Base-by-base conservation (phyloP, 1,140 invertebrate genomes). In the Drosophila persimilis region DNA sequence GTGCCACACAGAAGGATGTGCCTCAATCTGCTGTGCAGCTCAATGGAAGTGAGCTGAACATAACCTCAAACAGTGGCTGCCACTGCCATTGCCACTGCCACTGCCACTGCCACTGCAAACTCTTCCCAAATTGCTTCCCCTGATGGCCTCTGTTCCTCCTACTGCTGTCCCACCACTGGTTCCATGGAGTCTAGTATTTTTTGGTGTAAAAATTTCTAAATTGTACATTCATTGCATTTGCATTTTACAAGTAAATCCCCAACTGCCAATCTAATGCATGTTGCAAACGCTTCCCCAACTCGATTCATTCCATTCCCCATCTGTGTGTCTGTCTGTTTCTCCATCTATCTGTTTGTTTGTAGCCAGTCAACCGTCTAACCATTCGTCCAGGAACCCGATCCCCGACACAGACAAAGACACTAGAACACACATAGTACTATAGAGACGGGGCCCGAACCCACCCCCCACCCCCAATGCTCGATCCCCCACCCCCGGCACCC, bases 211-310 rank as follows among this genome's bases (percentile, higher is more conserved):
- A 86, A 86, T 83, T 83, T 76, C 78, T 88, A 86, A 86, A 86
- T 88, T 86, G 83, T 86, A 83, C 83, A 86, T 86, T 88, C 83
- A 86, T 86, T 86, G 78, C 83, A 86, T 86, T 86, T 86, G 83
- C 83, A 86, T 86, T 86, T 86, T 86, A 88, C 83, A 86, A 86
- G 83, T 86, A 86, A 86, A 86, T 86, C 83, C 83, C 83, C 71
- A 88, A 88, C 83, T 86, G 83, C 83, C 83, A 86, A 86, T 86
- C 83, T 88, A 86, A 86, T 86, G 83, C 72, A 86, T 81, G 83
- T 88, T 88, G 83, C 78, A 86, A 77, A 52, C 48, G 73, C 73
- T 64, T 60, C 43, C 56, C 76, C 50, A 74, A 70, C 79, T 71
- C 58, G 76, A 75, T 61, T 80, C 35, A 39, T 39, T 39, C 35